Evolutionary conservation across 2,797 vertebrate species (phyloP).

Genomic region (Rhincodon typus): DNA sequence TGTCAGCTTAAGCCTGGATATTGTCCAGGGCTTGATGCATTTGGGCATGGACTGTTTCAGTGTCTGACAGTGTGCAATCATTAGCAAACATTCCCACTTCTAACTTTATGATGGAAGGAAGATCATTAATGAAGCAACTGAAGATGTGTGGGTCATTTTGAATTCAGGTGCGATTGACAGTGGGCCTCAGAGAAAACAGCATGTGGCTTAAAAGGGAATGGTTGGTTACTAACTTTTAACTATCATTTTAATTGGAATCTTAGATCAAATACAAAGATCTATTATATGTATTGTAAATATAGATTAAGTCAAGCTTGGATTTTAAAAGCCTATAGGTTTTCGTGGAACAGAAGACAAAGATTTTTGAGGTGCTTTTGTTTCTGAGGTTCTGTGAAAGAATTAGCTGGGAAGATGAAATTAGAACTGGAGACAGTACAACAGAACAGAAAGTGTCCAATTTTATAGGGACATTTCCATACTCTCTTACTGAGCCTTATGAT

Average conservation of each 20-base stretch:
- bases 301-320: too few relatives aligned
- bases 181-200: background rate
- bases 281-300: background rate
- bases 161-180: background rate
- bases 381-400: too few relatives aligned
- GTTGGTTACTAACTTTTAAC: background rate
- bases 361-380: too few relatives aligned
- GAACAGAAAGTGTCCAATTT: background rate
- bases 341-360: too few relatives aligned
- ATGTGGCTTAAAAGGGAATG: background rate
- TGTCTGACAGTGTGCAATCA: too few relatives aligned
- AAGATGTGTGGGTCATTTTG: background rate
- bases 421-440: background rate
- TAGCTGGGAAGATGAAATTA: background rate
- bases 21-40: too few relatives aligned
- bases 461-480: background rate
- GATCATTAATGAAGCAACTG: too few relatives aligned
- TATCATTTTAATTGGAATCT: background rate
- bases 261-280: background rate
- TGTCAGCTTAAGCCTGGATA: too few relatives aligned
- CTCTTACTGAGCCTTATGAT: background rate
- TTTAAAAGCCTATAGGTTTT: too few relatives aligned
- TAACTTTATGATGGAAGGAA: too few relatives aligned
- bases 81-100: too few relatives aligned
- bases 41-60: too few relatives aligned